Percentiles rank a stretch among this genome's conserved stretches.
These are phyloP conservation scores for Oryzias woworae DNA, from an alignment of 2,113 vertebrate species.

Conservation along the genomic window DNA sequence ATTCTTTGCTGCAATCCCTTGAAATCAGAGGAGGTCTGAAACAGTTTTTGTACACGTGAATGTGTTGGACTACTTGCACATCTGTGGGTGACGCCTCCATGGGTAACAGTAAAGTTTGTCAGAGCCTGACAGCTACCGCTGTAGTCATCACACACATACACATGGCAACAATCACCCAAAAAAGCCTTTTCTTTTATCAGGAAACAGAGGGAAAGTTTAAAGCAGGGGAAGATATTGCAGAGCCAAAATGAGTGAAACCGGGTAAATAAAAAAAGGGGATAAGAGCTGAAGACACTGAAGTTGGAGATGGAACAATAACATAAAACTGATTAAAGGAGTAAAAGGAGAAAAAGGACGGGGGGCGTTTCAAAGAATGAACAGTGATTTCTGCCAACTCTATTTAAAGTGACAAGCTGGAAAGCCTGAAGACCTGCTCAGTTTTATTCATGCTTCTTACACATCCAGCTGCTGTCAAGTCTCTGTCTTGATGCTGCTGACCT, in stretches of 20 bases:
- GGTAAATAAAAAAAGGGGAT: not conserved
- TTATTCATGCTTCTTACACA: not conserved
- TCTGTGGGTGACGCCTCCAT: conserved; percentile 22
- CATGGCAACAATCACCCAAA: conserved; percentile 59
- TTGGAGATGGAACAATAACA: conserved; percentile 1
- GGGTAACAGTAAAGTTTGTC: conserved; percentile 37
- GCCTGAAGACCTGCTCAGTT: not conserved
- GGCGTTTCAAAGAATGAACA: not conserved
- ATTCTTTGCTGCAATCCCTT: conserved; percentile 52
- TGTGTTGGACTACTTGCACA: not conserved
- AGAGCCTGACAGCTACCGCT: conserved; percentile 56
- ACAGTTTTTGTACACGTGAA: conserved; percentile 21
- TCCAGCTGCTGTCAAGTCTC: not conserved
- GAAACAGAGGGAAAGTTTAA: conserved; percentile 18
- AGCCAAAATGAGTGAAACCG: conserved; percentile 27
- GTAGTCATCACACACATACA: conserved; percentile 59
- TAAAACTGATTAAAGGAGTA: not conserved
- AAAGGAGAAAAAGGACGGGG: not conserved
- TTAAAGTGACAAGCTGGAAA: not conserved
- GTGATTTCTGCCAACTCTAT: not conserved
- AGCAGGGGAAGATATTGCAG: not conserved
- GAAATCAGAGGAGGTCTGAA: conserved; percentile 22
- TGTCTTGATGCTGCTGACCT: not conserved
- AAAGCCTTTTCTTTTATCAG: conserved; percentile 46
- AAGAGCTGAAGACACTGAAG: conserved; percentile 13